Evolutionary conservation across 2,113 vertebrate genomes (phyloP).

Genomic region (Rattus norvegicus): GRCr8 NC_086023.1:98965501-98966000

Average conservation of each 20-base stretch:
- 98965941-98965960: not conserved
- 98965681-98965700: too few relatives aligned
- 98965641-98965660: too few relatives aligned
- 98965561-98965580: too few relatives aligned
- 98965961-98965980: not conserved
- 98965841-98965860: not conserved
- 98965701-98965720: too few relatives aligned
- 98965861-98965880: not conserved
- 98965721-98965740: not conserved
- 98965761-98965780: not conserved
- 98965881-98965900: not conserved
- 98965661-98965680: too few relatives aligned
- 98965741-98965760: not conserved
- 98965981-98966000: not conserved
- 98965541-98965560: too few relatives aligned
- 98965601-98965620: too few relatives aligned
- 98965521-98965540: too few relatives aligned
- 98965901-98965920: not conserved
- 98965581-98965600: too few relatives aligned
- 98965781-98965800: not conserved
- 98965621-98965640: too few relatives aligned
- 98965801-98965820: not conserved
- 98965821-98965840: not conserved
- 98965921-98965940: not conserved
- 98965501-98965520: too few relatives aligned